phyloP scores from a whole-genome alignment of 2,113 vertebrate species.

The Atherinomorus stipes region DNA sequence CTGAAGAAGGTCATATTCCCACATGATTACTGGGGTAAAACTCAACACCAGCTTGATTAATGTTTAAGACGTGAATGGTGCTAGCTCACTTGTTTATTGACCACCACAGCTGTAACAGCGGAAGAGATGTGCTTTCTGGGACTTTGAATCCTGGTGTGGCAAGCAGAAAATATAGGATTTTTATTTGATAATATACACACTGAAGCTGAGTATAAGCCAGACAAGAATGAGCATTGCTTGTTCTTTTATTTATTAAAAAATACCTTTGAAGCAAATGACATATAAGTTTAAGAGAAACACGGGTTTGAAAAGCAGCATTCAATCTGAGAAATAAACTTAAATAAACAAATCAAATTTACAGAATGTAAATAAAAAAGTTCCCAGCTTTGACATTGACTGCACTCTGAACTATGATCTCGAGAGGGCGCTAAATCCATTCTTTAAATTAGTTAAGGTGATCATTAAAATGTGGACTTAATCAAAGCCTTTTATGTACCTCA shows the following conservation, averaged over 20 bases:
- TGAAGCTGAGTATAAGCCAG: too few relatives aligned
- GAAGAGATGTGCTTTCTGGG: background rate
- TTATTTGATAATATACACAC: too few relatives aligned
- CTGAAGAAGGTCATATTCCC: constrained; percentile 1
- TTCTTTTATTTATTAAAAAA: too few relatives aligned
- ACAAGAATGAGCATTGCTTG: too few relatives aligned
- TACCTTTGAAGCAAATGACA: too few relatives aligned
- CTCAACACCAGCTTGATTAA: background rate
- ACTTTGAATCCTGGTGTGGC: background rate
- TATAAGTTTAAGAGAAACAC: too few relatives aligned
- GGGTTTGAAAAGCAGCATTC: too few relatives aligned
- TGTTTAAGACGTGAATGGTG: background rate
- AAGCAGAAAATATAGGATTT: too few relatives aligned
- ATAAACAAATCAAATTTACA: too few relatives aligned
- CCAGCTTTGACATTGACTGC: background rate
- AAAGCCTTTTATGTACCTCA: constrained; percentile 24
- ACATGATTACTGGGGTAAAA: background rate
- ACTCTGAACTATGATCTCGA: constrained; percentile 21
- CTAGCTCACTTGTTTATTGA: constrained; percentile 3
- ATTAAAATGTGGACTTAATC: background rate
- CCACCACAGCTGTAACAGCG: constrained; percentile 6
- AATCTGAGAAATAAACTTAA: too few relatives aligned
- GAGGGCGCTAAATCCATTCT: constrained; percentile 44
- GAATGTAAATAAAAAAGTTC: too few relatives aligned
- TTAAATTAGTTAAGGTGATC: constrained; percentile 6